Evolutionary conservation across 2,797 vertebrate genomes (phyloP).

Genomic region (Silurus aristotelis): DNA sequence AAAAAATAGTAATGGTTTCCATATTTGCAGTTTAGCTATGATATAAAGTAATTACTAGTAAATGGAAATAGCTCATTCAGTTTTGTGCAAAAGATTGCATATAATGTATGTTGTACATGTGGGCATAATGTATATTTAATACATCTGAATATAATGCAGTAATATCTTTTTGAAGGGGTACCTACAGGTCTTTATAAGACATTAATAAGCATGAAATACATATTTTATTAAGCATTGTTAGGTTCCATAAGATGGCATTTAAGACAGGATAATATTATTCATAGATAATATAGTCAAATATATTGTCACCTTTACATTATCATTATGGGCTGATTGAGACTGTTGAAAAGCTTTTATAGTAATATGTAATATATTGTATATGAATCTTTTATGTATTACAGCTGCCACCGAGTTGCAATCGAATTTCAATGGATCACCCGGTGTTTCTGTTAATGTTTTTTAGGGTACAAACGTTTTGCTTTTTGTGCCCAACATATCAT

Average conservation of each 20-base stretch:
- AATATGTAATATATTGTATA: background rate
- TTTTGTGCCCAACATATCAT: background rate
- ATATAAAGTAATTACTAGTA: background rate
- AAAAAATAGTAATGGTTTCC: background rate
- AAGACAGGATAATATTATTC: no score
- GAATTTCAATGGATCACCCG: background rate
- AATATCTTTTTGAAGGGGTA: background rate
- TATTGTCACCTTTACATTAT: background rate
- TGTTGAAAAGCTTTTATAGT: background rate
- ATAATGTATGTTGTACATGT: background rate
- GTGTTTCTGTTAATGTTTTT: background rate
- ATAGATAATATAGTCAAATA: no score
- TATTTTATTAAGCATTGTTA: no score
- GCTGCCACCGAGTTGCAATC: background rate
- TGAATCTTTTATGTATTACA: no score
- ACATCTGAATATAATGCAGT: background rate
- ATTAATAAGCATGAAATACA: background rate
- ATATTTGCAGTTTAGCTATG: slow-evolving; percentile 2
- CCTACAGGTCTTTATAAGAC: background rate
- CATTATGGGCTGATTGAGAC: background rate
- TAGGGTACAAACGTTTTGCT: background rate
- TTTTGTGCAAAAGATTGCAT: background rate
- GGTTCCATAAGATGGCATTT: background rate
- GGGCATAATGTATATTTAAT: background rate
- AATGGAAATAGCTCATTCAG: background rate